Base-by-base conservation (phyloP, 2,888 invertebrate genomes). In the Zhengitettix transpicula region DNA sequence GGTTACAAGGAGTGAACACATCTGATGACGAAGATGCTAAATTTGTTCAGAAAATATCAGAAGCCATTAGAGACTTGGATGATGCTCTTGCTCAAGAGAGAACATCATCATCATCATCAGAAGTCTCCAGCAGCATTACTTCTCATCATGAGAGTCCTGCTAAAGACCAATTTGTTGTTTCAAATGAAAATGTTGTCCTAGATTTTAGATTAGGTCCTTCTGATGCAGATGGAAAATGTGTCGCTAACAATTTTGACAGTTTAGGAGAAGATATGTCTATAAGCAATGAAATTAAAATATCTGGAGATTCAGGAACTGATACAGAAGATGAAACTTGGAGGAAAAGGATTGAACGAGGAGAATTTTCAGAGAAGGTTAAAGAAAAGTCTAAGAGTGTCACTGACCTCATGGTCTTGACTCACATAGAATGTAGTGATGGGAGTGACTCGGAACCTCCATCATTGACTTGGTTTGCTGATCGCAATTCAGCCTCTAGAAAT, bases 381-480 rank as follows among this genome's bases (percentile, higher is more conserved):
- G 78, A 81, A 65, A 83, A 83, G 69, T 83, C 83, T 0, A 79
- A 80, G 68, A 83, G 82, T 56, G 82, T 83, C 0, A 80, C 83
- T 10, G 83, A 84, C 71, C 71, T 84, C 40, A 82, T 84, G 82
- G 74, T 82, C 44, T 71, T 84, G 52, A 83, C 83, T 14, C 83
- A 83, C 65, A 82, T 84, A 17, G 83, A 83, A 66, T 75, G 73
- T 63, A 79, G 80, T 7, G 81, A 81, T 67, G 67, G 67, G 17
- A 79, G 80, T 9, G 81, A 81, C 64, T 77, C 78, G 0, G 79
- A 80, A 64, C 73, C 74, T 10, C 72, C 74, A n/a, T 61, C 62
- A 15, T 56, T 63, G 41, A 56, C 61, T n/a, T 61, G 64, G 64
- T 60, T 55, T 57, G 62, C 59, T 57, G 62, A 59, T 15, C 52